Conservation (phyloP, 2,113 vertebrate genomes). For the Lampris megalopsis region DNA sequence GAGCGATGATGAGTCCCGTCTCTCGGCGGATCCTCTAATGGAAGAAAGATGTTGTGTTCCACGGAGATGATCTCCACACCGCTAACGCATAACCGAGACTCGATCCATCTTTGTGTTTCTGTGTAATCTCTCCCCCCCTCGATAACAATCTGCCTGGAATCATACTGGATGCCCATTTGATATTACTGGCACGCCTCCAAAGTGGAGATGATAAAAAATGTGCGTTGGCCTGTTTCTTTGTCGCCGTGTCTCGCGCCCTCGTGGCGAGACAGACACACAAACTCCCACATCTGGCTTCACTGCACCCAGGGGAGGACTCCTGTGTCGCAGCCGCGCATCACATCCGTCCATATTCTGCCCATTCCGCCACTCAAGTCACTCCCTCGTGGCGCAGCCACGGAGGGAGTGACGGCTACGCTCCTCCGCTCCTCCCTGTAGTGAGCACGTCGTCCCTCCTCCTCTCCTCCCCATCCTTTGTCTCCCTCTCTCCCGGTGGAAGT, state of each 20-base stretch:
- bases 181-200: constrained; percentile 28
- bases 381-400: constrained; percentile 37
- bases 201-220: background rate
- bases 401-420: constrained; percentile 28
- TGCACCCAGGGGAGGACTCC: constrained; percentile 16
- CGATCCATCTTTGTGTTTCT: constrained; percentile 42
- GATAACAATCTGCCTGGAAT: constrained; percentile 49
- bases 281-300: background rate
- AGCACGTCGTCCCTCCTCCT: constrained; percentile 41
- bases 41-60: constrained; percentile 69
- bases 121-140: constrained; percentile 31
- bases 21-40: constrained; percentile 66
- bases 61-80: constrained; percentile 61
- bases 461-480: constrained; percentile 67
- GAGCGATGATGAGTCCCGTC: constrained; percentile 43
- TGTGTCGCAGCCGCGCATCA: constrained; percentile 2
- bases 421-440: constrained; percentile 58
- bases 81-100: constrained; percentile 59
- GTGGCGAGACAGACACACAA: constrained; percentile 1
- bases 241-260: constrained; percentile 1
- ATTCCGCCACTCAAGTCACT: constrained; percentile 2
- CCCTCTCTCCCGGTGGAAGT: constrained; percentile 75
- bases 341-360: constrained; percentile 1
- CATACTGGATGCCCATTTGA: constrained; percentile 52
- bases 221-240: constrained; percentile 7